phyloP scores from a whole-genome alignment of 2,797 vertebrate genomes.

The Falco naumanni region DNA sequence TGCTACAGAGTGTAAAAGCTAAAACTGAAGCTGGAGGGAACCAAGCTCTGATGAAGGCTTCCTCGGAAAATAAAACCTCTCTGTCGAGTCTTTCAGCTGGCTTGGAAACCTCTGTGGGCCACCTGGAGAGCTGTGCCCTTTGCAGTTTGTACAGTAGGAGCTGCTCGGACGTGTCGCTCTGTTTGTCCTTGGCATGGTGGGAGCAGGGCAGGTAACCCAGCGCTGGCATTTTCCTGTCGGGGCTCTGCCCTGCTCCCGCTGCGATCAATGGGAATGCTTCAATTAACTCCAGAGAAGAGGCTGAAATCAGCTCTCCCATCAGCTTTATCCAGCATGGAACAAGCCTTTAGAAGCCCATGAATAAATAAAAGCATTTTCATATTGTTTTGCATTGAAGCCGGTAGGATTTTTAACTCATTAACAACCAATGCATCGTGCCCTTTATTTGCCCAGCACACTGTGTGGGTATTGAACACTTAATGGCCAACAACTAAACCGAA shows the following conservation, averaged over 20 bases:
- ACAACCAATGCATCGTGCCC: accelerated
- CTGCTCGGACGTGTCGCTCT: accelerated
- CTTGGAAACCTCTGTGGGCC: accelerated
- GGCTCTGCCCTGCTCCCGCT: background rate
- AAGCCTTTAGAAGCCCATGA: background rate
- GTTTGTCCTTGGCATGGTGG: background rate
- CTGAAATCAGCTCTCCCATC: background rate
- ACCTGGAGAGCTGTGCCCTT: background rate
- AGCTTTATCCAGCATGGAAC: background rate
- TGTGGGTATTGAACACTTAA: accelerated
- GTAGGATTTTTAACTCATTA: background rate
- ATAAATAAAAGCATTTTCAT: background rate
- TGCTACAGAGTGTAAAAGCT: accelerated
- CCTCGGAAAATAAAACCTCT: background rate
- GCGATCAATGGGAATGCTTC: background rate
- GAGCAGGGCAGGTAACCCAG: background rate
- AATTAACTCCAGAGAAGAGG: background rate
- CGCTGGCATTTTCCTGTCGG: accelerated
- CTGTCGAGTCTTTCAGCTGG: background rate
- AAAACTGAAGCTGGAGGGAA: background rate
- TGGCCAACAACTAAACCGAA: background rate
- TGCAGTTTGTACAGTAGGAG: background rate
- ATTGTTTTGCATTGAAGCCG: background rate
- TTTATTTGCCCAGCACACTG: background rate
- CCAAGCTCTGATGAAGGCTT: background rate